Conservation (phyloP, 30 jellyfish, hydroid and myxozoan species). For the Aurelia coerulea region DNA sequence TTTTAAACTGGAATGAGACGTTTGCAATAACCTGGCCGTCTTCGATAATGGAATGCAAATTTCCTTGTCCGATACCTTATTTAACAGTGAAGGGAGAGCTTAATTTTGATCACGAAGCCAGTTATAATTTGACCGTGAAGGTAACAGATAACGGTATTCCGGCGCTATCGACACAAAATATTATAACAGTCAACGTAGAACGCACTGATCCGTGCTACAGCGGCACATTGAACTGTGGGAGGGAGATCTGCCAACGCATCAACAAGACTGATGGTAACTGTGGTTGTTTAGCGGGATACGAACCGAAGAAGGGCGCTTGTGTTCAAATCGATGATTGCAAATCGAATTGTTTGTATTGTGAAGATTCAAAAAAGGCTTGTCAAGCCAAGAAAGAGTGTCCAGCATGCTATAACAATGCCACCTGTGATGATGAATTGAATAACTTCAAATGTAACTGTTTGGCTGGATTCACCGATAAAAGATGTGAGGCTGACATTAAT, state of each 20-base stretch:
- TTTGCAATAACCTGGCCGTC: constrained; percentile 26
- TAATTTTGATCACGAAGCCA: constrained; percentile 19
- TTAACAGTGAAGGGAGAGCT: constrained; percentile 57
- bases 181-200: constrained; percentile 24
- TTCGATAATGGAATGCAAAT: background rate
- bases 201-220: constrained; percentile 79
- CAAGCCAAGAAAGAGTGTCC: constrained; percentile 1
- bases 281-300: constrained; percentile 75
- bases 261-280: constrained; percentile 71
- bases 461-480: constrained; percentile 63
- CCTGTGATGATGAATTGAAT: constrained; percentile 47
- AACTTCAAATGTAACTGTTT: constrained; percentile 47
- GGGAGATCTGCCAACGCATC: constrained; percentile 75
- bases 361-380: constrained; percentile 45
- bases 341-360: constrained; percentile 61
- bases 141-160: constrained; percentile 88
- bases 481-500: constrained; percentile 62
- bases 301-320: constrained; percentile 53
- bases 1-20: constrained; percentile 43
- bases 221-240: constrained; percentile 50
- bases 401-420: constrained; percentile 54
- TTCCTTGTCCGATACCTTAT: constrained; percentile 64
- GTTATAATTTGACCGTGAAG: constrained; percentile 40
- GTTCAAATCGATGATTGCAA: constrained; percentile 80
- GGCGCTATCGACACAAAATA: constrained; percentile 73